Conservation (phyloP, 2,888 invertebrate genomes). For the Chaitophorus viminalis region DNA sequence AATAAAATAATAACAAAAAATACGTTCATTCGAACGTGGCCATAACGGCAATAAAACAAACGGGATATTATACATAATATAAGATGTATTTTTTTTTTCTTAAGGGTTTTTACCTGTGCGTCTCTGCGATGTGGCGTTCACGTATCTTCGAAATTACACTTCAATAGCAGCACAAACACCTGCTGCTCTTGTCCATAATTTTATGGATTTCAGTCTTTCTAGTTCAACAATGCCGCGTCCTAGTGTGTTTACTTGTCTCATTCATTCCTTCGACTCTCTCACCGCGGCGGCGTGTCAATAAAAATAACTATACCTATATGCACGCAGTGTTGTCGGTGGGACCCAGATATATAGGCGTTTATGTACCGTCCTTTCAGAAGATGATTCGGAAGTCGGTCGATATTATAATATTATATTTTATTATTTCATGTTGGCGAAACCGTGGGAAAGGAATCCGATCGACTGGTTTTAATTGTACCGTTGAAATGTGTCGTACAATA, state of each 20-base stretch:
- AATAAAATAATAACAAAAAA: neutral
- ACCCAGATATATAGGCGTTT: too few species aligned
- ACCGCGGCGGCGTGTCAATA: neutral
- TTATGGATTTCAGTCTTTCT: constrained; percentile 33
- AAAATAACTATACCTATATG: neutral
- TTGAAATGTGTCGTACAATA: too few species aligned
- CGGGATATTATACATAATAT: neutral
- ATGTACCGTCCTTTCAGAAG: constrained; percentile 2
- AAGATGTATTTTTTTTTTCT: neutral
- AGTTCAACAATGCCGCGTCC: neutral
- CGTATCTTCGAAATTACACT: constrained; percentile 35
- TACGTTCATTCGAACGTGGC: neutral
- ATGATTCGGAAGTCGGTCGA: neutral
- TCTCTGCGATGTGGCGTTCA: neutral
- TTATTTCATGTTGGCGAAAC: constrained; percentile 16
- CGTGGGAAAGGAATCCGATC: neutral
- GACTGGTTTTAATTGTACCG: too few species aligned
- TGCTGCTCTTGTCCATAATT: neutral
- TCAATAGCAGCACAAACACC: constrained; percentile 10
- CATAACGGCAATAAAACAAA: constrained; percentile 4
- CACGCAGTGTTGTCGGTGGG: too few species aligned
- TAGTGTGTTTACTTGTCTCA: constrained; percentile 15
- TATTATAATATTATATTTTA: neutral
- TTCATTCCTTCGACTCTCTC: neutral
- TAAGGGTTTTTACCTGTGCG: constrained; percentile 29